Evolutionary conservation across 2,113 vertebrate species (phyloP).

Genomic region (Athene cunicularia): DNA sequence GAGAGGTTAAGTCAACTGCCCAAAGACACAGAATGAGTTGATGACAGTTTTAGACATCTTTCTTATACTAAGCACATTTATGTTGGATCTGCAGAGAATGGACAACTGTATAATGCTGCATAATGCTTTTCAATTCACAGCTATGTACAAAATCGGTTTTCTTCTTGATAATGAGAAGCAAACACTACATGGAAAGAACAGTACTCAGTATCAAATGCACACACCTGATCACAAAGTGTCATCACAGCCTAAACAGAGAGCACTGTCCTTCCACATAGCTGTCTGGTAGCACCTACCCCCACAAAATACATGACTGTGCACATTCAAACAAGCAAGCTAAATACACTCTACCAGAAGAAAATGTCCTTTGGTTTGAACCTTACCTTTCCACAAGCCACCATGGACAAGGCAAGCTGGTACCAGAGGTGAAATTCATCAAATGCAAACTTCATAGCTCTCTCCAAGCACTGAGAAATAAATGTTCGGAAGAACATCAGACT

Average conservation of each 20-base stretch:
- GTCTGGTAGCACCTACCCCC: not conserved
- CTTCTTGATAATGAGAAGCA: not conserved
- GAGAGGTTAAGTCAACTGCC: not conserved
- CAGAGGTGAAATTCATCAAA: conserved; percentile 98
- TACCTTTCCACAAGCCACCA: conserved; percentile 96
- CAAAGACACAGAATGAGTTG: not conserved
- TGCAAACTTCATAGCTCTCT: conserved; percentile 96
- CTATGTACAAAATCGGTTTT: not conserved
- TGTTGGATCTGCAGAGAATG: not conserved
- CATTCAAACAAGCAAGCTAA: not conserved
- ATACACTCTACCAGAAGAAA: not conserved
- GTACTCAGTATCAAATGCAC: not conserved
- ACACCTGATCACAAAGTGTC: not conserved
- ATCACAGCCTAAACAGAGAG: not conserved
- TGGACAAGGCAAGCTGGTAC: conserved; percentile 96
- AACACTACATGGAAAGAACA: not conserved
- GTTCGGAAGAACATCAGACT: not conserved
- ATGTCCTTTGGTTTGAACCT: conserved; percentile 37
- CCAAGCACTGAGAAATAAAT: conserved; percentile 85
- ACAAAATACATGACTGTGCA: not conserved
- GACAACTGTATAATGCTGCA: not conserved
- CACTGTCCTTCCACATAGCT: not conserved
- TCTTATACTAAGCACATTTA: not conserved
- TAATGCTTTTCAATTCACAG: not conserved
- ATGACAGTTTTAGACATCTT: not conserved